Percentiles rank a stretch among this genome's conserved stretches.
phyloP scores from a whole-genome alignment of 2,888 invertebrate genomes.

The Drosophila niveifrons region DNA sequence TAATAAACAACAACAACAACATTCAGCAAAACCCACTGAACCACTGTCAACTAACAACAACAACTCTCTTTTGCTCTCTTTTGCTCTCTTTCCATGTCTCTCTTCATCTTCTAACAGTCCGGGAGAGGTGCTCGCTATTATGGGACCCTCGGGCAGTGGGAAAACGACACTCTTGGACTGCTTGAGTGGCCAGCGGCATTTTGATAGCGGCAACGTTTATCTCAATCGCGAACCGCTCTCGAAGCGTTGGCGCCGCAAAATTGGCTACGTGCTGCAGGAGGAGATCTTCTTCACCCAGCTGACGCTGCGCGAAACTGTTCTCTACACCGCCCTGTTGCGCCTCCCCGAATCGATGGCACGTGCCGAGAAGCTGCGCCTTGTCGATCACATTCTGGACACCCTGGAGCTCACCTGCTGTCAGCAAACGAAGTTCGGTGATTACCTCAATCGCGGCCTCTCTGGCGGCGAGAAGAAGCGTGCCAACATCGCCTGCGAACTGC shows the following conservation, averaged over 20 bases:
- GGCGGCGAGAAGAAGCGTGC: conserved; percentile 94
- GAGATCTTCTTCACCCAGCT: conserved; percentile 93
- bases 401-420: conserved; percentile 91
- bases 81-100: conserved; percentile 4
- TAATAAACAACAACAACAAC: conserved; percentile 27
- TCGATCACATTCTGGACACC: conserved; percentile 91
- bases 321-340: conserved; percentile 87
- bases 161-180: conserved; percentile 92
- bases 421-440: conserved; percentile 92
- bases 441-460: conserved; percentile 90
- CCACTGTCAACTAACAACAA: conserved; percentile 51
- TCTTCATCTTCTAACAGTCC: conserved; percentile 85
- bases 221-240: conserved; percentile 88
- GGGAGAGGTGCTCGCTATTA: conserved; percentile 92
- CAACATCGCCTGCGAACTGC: conserved; percentile 92
- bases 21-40: conserved; percentile 47
- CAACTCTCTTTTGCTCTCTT: conserved; percentile 2
- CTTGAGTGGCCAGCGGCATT: conserved; percentile 89
- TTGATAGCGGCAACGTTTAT: conserved; percentile 89
- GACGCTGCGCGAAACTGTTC: conserved; percentile 91
- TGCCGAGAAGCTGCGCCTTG: conserved; percentile 91
- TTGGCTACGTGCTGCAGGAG: conserved; percentile 93
- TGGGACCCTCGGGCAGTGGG: conserved; percentile 93
- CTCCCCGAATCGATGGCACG: conserved; percentile 90
- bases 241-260: conserved; percentile 90